Percentiles rank a stretch among this genome's conserved stretches.
phyloP scores from a whole-genome alignment of 1,140 invertebrate species.

The Yoshiicerus persimilis region DNA sequence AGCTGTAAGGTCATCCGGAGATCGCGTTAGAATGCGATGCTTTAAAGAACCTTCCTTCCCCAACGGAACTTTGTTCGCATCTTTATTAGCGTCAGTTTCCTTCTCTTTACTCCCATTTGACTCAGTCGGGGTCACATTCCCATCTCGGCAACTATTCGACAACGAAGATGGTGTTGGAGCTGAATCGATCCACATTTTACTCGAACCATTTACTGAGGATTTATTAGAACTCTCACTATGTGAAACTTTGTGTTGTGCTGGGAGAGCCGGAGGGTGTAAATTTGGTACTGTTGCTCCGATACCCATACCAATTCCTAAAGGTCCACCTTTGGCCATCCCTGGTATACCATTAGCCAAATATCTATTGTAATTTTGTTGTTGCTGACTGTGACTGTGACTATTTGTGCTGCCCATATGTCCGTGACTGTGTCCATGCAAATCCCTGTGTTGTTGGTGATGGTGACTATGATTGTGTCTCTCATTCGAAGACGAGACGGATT shows the following conservation, averaged over 20 bases:
- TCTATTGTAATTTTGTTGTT: not conserved
- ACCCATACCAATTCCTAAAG: slow-evolving; percentile 28
- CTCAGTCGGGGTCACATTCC: slow-evolving; percentile 17
- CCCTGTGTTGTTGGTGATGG: slow-evolving; percentile 6
- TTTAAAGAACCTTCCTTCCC: slow-evolving; percentile 28
- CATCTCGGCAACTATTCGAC: not conserved
- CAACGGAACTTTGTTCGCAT: slow-evolving; percentile 6
- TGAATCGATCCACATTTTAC: slow-evolving; percentile 17
- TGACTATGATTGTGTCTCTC: slow-evolving; percentile 35
- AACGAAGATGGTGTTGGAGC: not conserved
- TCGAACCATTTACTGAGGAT: not conserved
- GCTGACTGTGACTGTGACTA: not conserved
- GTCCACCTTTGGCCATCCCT: slow-evolving; percentile 27
- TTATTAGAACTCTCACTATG: slow-evolving; percentile 7
- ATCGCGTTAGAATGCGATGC: slow-evolving; percentile 39
- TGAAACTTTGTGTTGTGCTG: not conserved
- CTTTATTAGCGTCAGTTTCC: slow-evolving; percentile 28
- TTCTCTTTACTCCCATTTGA: slow-evolving; percentile 15
- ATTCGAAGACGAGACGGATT: slow-evolving; percentile 26
- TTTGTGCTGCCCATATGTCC: not conserved
- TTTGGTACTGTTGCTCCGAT: slow-evolving; percentile 12
- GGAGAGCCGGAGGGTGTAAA: not conserved
- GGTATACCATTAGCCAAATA: slow-evolving; percentile 8
- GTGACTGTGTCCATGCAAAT: not conserved
- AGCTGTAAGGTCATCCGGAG: slow-evolving; percentile 32